Evolutionary conservation across 2,888 invertebrate genomes (phyloP).

Genomic region (Drosophila merina): DNA sequence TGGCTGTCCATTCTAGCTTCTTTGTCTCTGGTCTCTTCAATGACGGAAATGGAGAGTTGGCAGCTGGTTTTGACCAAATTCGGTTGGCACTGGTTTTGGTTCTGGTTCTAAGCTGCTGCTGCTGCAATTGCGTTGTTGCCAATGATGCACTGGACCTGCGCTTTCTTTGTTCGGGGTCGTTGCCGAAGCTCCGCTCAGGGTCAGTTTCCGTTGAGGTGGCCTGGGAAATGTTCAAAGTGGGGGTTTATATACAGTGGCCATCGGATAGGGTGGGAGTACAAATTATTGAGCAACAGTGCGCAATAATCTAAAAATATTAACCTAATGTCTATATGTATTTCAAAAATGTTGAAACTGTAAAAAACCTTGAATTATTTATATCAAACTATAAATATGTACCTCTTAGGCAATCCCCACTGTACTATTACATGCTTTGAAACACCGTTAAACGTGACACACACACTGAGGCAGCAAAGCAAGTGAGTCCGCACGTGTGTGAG

Average conservation of each 20-base stretch:
- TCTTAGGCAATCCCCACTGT: constrained; percentile 25
- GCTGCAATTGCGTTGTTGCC: background rate
- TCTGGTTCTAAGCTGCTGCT: constrained; percentile 1
- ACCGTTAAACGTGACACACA: constrained; percentile 31
- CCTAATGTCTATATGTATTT: background rate
- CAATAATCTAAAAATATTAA: background rate
- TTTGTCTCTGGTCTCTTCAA: background rate
- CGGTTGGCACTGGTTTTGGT: constrained; percentile 19
- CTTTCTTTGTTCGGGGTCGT: constrained; percentile 43
- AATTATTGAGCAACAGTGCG: background rate
- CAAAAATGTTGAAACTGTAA: background rate
- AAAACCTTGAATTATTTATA: background rate
- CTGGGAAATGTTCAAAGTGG: constrained; percentile 14
- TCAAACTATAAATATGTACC: background rate
- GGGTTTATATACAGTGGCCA: constrained; percentile 9
- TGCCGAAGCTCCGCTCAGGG: constrained; percentile 21
- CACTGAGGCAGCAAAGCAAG: constrained; percentile 8
- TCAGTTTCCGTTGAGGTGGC: constrained; percentile 20
- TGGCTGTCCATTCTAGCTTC: constrained; percentile 53
- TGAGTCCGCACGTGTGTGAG: background rate
- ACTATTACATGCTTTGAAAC: background rate
- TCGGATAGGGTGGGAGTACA: background rate
- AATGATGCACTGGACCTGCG: constrained; percentile 8
- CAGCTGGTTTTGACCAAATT: constrained; percentile 34
- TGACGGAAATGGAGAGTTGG: constrained; percentile 27